Percentiles rank a stretch among this genome's conserved stretches.
Conservation (phyloP, 2,113 vertebrate species). For the Bolborhynchus lineola region DNA sequence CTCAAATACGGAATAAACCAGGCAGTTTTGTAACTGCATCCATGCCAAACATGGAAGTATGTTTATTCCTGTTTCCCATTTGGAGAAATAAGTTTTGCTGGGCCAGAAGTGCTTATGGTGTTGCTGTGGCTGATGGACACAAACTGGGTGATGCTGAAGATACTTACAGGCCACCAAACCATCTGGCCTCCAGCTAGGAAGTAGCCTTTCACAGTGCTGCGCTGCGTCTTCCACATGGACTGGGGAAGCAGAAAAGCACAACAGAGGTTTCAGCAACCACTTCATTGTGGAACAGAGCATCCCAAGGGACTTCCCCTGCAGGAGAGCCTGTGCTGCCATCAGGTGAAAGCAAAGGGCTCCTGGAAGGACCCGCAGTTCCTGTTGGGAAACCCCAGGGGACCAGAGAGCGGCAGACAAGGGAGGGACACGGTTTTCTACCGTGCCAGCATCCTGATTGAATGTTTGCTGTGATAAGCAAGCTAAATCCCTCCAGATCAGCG, state of each 20-base stretch:
- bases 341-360: accelerated
- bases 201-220: slow-evolving; percentile 92
- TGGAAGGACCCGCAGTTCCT: background rate
- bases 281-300: background rate
- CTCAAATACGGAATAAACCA: accelerated
- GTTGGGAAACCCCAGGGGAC: background rate
- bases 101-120: background rate
- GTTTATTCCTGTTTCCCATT: no score
- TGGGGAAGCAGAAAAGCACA: slow-evolving; percentile 55
- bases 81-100: background rate
- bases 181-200: slow-evolving; percentile 94
- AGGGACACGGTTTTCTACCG: background rate
- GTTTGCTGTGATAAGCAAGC: background rate
- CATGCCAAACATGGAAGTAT: background rate
- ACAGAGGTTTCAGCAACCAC: background rate
- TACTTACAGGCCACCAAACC: slow-evolving; percentile 97
- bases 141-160: accelerated
- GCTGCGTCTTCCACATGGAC: slow-evolving; percentile 94
- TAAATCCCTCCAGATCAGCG: accelerated
- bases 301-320: accelerated
- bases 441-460: background rate
- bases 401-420: background rate
- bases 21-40: accelerated
- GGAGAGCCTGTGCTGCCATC: background rate
- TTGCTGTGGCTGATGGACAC: background rate